Conservation (phyloP, 2,113 vertebrate species). For the Heteronetta atricapilla region DNA sequence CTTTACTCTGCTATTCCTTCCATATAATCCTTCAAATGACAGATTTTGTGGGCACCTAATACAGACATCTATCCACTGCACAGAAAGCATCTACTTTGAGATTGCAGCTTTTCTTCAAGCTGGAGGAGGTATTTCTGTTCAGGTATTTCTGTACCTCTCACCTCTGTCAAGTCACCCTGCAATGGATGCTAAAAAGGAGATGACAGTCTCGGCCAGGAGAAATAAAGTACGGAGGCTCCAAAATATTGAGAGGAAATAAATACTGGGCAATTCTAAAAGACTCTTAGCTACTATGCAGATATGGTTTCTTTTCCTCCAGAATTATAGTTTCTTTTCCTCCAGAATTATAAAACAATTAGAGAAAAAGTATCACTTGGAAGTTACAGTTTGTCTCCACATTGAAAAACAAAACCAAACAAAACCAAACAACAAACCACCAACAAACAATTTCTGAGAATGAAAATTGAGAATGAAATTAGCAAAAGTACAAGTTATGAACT, state of each 20-base stretch:
- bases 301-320: not conserved
- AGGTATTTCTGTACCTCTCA: not conserved
- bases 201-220: not conserved
- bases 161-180: not conserved
- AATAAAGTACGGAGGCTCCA: not conserved
- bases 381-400: not conserved
- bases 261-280: not conserved
- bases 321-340: not conserved
- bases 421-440: too few species aligned
- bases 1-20: not conserved
- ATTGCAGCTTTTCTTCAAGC: not conserved
- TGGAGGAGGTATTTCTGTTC: not conserved
- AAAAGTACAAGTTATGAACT: not conserved
- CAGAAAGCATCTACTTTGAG: not conserved
- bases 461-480: not conserved
- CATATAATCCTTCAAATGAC: not conserved
- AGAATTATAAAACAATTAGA: not conserved
- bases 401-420: not conserved
- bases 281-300: not conserved
- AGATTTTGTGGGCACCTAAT: not conserved
- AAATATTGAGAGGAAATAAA: not conserved
- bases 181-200: not conserved
- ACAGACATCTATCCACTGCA: not conserved
- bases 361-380: not conserved
- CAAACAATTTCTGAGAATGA: not conserved